Evolutionary conservation across 2,797 vertebrate genomes (phyloP).

Genomic region (Enoplosus armatus): DNA sequence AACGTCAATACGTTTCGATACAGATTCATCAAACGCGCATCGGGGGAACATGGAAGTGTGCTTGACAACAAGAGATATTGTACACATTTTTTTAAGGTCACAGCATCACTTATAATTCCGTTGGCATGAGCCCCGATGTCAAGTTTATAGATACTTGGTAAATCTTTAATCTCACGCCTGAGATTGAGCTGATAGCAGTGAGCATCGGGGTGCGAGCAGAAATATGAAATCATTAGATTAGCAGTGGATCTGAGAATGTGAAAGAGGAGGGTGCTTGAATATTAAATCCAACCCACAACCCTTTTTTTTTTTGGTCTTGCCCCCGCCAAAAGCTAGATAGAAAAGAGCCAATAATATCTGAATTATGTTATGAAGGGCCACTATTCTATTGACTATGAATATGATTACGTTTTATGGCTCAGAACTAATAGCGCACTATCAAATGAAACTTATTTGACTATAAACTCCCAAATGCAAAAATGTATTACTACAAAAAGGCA

Average conservation of each 20-base stretch:
- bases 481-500: slow-evolving; percentile 54
- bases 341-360: slow-evolving; percentile 74
- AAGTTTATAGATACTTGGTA: slow-evolving; percentile 76
- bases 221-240: slow-evolving; percentile 71
- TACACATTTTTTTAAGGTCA: slow-evolving; percentile 62
- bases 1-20: slow-evolving; percentile 78
- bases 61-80: slow-evolving; percentile 63
- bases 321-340: slow-evolving; percentile 53
- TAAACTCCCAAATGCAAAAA: slow-evolving; percentile 70
- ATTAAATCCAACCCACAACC: slow-evolving; percentile 66
- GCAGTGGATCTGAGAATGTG: slow-evolving; percentile 49
- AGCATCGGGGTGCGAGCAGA: slow-evolving; percentile 34
- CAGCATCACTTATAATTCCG: slow-evolving; percentile 64
- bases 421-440: slow-evolving; percentile 73
- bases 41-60: slow-evolving; percentile 54
- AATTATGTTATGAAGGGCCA: slow-evolving; percentile 71
- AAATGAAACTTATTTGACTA: slow-evolving; percentile 74
- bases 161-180: slow-evolving; percentile 74
- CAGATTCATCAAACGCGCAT: slow-evolving; percentile 74
- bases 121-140: slow-evolving; percentile 46
- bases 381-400: slow-evolving; percentile 75
- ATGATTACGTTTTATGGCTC: slow-evolving; percentile 76
- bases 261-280: slow-evolving; percentile 38
- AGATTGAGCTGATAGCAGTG: slow-evolving; percentile 69
- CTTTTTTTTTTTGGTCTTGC: slow-evolving; percentile 19